phyloP scores from a whole-genome alignment of 2,888 invertebrate species.

The Leucozona laternaria region DNA sequence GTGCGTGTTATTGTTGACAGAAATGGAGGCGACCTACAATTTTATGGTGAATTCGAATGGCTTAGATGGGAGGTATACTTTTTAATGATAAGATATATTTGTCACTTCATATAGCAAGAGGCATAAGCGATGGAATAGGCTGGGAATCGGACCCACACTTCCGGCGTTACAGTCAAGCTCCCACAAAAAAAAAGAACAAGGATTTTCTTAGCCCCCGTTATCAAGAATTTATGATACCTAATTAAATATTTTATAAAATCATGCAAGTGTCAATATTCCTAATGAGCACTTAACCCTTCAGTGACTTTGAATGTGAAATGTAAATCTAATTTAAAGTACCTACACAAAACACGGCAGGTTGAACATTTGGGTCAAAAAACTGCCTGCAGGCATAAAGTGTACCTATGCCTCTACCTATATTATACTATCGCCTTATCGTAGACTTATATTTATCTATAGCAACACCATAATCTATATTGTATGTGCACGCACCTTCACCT shows the following conservation, averaged over 20 bases:
- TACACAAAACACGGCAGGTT: neutral
- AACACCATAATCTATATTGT: neutral
- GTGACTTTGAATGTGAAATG: neutral
- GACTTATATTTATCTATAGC: neutral
- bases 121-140: too few relatives aligned
- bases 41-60: too few relatives aligned
- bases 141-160: too few relatives aligned
- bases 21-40: too few relatives aligned
- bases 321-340: neutral
- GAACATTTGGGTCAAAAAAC: neutral
- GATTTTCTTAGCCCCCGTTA: neutral
- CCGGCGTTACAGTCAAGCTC: too few relatives aligned
- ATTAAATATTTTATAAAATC: neutral
- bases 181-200: too few relatives aligned
- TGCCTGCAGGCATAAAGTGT: neutral
- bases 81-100: too few relatives aligned
- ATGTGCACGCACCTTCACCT: slow-evolving; percentile 26
- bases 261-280: neutral
- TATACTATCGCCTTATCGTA: neutral
- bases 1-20: too few relatives aligned
- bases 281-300: neutral
- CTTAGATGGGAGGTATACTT: too few relatives aligned
- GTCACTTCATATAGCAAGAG: too few relatives aligned
- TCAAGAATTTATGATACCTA: neutral
- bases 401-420: too few relatives aligned